These are phyloP conservation scores for Reinhardtius hippoglossoides DNA, from an alignment of 2,113 vertebrate genomes.

Conservation along the genomic window DNA sequence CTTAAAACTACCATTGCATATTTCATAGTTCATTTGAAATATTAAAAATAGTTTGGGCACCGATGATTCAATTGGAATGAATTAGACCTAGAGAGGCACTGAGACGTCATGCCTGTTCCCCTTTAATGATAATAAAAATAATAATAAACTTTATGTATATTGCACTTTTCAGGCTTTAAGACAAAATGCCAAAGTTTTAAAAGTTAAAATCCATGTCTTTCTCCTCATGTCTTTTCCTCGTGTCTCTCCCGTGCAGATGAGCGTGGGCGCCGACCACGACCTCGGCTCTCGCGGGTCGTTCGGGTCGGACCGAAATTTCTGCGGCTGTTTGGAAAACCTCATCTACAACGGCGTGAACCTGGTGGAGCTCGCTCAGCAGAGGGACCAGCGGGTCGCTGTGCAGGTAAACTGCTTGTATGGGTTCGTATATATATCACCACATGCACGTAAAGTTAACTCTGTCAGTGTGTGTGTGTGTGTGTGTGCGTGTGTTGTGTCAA, in stretches of 20 bases:
- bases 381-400: slow-evolving; percentile 81
- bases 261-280: slow-evolving; percentile 87
- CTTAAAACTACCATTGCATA: too few relatives aligned
- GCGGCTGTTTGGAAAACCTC: slow-evolving; percentile 94
- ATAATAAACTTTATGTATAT: too few relatives aligned
- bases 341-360: slow-evolving; percentile 88
- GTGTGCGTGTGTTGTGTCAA: neutral
- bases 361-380: slow-evolving; percentile 84
- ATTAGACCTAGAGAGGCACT: too few relatives aligned
- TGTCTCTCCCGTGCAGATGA: slow-evolving; percentile 83
- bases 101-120: too few relatives aligned
- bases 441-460: neutral
- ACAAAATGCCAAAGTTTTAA: too few relatives aligned
- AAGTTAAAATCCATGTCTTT: too few relatives aligned
- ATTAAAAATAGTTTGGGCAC: too few relatives aligned
- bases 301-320: slow-evolving; percentile 83
- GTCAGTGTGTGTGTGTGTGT: neutral
- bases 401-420: slow-evolving; percentile 81
- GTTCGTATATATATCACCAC: neutral
- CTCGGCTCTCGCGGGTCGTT: slow-evolving; percentile 79
- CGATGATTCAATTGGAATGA: too few relatives aligned
- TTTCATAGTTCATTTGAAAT: too few relatives aligned
- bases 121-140: too few relatives aligned
- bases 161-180: too few relatives aligned
- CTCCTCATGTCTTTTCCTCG: neutral